Conservation (phyloP, 1,140 invertebrate genomes). For the Parapsyche elsis region DNA sequence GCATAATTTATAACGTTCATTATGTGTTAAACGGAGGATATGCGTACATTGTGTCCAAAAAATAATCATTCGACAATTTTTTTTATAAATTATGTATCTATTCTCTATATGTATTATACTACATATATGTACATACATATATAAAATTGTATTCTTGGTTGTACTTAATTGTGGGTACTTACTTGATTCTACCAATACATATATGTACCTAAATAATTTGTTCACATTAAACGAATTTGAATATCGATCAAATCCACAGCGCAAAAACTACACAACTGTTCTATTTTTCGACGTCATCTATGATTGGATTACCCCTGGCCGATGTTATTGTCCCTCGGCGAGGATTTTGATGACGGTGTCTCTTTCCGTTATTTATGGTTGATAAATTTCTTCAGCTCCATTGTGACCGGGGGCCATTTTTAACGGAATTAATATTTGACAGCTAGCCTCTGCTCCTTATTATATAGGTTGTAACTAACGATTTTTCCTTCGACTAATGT, state of each 20-base stretch:
- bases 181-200: no score
- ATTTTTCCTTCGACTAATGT: slow-evolving; percentile 31
- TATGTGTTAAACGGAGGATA: neutral
- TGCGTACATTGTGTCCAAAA: neutral
- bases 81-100: no score
- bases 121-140: no score
- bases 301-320: slow-evolving; percentile 35
- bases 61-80: no score
- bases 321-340: slow-evolving; percentile 33
- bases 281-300: neutral
- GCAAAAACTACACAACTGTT: no score
- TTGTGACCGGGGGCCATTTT: slow-evolving; percentile 52
- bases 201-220: no score
- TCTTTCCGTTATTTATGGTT: slow-evolving; percentile 55
- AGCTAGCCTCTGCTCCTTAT: slow-evolving; percentile 50
- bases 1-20: neutral
- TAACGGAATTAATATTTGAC: slow-evolving; percentile 56
- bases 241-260: no score
- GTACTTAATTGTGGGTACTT: no score
- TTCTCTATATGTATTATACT: no score
- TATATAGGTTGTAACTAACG: slow-evolving; percentile 38
- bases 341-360: slow-evolving; percentile 43
- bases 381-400: slow-evolving; percentile 52
- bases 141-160: no score
- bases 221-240: no score